A percentile compares a stretch with the other conserved stretches of the same genome.
phyloP scores from a whole-genome alignment of 2,113 vertebrate genomes.

The Globicephala melas region DNA sequence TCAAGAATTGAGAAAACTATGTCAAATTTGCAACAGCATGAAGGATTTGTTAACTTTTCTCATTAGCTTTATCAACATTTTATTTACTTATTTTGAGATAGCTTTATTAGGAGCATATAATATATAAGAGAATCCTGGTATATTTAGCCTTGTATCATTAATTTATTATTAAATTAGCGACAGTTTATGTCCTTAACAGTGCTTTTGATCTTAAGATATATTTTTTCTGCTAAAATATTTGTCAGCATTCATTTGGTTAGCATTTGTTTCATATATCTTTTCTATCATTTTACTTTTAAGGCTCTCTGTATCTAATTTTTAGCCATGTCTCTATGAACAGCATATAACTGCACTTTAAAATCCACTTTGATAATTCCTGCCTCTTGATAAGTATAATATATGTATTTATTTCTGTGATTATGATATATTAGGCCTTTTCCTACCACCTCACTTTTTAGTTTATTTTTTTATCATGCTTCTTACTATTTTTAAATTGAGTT shows the following conservation, averaged over 20 bases:
- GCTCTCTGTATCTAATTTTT: not conserved
- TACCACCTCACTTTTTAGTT: not conserved
- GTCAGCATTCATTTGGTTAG: not conserved
- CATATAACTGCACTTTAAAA: not conserved
- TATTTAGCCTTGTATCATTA: not conserved
- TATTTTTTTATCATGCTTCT: not conserved
- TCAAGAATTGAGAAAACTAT: not conserved
- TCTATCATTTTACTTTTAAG: not conserved
- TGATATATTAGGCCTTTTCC: not conserved
- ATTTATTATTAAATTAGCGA: not conserved
- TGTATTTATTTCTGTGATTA: not conserved
- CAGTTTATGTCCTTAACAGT: not conserved
- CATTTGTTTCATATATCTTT: not conserved
- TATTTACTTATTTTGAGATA: conserved; percentile 26
- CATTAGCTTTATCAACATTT: not conserved
- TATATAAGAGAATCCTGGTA: not conserved
- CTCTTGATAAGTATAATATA: not conserved
- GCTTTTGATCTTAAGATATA: not conserved
- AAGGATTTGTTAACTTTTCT: not conserved
- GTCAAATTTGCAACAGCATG: not conserved
- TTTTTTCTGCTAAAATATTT: not conserved
- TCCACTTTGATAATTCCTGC: not conserved
- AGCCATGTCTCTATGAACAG: not conserved
- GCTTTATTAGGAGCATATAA: not conserved
- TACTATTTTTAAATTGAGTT: not conserved